These are phyloP conservation scores for Blastomussa wellsi DNA, from an alignment of 92 coral and sea anemone species.

Conservation along the genomic window DNA sequence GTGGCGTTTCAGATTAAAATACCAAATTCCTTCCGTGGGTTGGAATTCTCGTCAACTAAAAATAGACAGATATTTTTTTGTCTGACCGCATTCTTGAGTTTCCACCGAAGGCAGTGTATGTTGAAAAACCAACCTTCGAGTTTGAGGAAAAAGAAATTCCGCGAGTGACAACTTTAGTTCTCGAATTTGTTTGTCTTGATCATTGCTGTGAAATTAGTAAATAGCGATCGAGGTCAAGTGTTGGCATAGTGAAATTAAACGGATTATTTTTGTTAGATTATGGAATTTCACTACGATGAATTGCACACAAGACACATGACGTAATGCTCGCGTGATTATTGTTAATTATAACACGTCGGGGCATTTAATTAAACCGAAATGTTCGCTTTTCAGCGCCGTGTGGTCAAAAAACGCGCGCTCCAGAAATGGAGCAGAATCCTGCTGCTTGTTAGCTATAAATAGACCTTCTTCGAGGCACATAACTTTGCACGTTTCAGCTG, in stretches of 20 bases:
- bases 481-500: background rate
- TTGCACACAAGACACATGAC: background rate
- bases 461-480: background rate
- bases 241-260: background rate
- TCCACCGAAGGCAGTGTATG: constrained; percentile 9
- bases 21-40: constrained; percentile 12
- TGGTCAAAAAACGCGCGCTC: constrained; percentile 2
- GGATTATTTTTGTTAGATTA: background rate
- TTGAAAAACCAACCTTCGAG: background rate
- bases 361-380: background rate
- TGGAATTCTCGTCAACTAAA: constrained; percentile 23
- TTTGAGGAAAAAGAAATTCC: background rate
- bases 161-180: background rate
- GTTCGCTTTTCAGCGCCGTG: constrained; percentile 5
- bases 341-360: background rate
- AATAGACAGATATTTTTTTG: constrained; percentile 6
- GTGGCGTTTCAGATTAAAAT: constrained; percentile 35
- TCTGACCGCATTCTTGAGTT: constrained; percentile 5
- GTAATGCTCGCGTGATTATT: constrained; percentile 24
- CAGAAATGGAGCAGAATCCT: constrained; percentile 10
- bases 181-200: background rate
- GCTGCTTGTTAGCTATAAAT: constrained; percentile 15
- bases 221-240: background rate
- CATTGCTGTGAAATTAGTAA: background rate
- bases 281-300: background rate